These are phyloP conservation scores for Prorops nasuta DNA, from an alignment of 1,140 invertebrate genomes.

Conservation along the genomic window DNA sequence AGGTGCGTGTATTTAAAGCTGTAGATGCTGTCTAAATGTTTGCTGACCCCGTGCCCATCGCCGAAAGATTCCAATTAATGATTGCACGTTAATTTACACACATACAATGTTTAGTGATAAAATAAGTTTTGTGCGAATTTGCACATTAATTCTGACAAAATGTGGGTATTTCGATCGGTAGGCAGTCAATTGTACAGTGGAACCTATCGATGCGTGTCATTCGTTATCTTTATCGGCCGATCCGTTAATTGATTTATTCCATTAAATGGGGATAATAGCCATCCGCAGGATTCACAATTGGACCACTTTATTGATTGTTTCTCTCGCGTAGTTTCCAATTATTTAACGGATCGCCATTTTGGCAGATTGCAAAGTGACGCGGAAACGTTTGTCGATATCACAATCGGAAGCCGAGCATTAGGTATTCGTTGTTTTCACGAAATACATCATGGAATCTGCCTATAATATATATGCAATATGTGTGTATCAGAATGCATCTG, in stretches of 20 bases:
- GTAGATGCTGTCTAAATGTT: no score
- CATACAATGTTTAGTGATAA: background rate
- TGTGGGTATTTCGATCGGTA: no score
- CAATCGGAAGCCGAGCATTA: constrained; percentile 10
- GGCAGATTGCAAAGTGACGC: background rate
- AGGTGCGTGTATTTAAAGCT: no score
- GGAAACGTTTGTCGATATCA: constrained; percentile 11
- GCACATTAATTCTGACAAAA: no score
- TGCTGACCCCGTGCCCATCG: no score
- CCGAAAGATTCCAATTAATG: background rate
- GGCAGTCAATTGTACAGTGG: no score
- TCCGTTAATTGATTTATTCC: constrained; percentile 47
- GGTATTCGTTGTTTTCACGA: no score
- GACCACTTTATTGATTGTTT: constrained; percentile 39
- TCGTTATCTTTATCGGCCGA: constrained; percentile 42
- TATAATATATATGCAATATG: no score
- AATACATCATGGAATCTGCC: no score
- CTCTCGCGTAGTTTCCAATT: constrained; percentile 21
- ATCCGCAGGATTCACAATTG: constrained; percentile 23
- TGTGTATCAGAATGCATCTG: no score
- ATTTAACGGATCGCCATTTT: constrained; percentile 9
- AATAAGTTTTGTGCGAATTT: background rate
- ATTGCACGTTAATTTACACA: background rate
- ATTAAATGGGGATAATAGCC: constrained; percentile 37
- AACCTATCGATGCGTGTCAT: constrained; percentile 20